Evolutionary conservation across 2,888 invertebrate genomes (phyloP).

Genomic region (Monopis laevigella): DNA sequence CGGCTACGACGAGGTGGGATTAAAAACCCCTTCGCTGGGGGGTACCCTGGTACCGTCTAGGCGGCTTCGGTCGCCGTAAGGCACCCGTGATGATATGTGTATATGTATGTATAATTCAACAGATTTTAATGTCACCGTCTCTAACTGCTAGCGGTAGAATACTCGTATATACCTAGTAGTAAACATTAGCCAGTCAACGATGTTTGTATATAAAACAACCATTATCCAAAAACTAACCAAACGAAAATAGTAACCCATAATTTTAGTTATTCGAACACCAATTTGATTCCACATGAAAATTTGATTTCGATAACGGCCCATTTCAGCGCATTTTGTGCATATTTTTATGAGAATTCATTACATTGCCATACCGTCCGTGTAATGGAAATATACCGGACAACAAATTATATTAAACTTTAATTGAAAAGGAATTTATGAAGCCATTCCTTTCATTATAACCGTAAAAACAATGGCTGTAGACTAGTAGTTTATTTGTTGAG

Average conservation of each 20-base stretch:
- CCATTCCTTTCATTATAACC: not conserved
- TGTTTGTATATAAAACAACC: too few relatives aligned
- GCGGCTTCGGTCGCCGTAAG: too few relatives aligned
- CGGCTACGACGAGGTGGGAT: too few relatives aligned
- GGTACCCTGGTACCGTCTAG: too few relatives aligned
- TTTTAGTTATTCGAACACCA: not conserved
- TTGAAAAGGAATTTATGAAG: not conserved
- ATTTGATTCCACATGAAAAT: not conserved
- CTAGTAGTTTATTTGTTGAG: too few relatives aligned
- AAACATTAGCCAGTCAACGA: too few relatives aligned
- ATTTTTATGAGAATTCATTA: slow-evolving; percentile 8
- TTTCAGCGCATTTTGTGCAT: slow-evolving; percentile 7
- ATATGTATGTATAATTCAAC: too few relatives aligned
- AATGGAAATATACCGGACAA: slow-evolving; percentile 4
- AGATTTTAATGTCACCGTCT: too few relatives aligned
- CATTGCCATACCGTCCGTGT: slow-evolving; percentile 1
- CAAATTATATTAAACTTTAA: slow-evolving; percentile 7
- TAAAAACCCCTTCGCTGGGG: too few relatives aligned
- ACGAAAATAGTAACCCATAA: not conserved
- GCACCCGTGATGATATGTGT: too few relatives aligned
- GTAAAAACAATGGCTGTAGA: not conserved
- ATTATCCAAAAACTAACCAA: not conserved
- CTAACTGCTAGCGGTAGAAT: not conserved
- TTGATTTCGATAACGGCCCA: slow-evolving; percentile 7
- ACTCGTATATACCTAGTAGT: too few relatives aligned